Conservation (phyloP, 1,140 invertebrate genomes). For the Camponotus pennsylvanicus region DNA sequence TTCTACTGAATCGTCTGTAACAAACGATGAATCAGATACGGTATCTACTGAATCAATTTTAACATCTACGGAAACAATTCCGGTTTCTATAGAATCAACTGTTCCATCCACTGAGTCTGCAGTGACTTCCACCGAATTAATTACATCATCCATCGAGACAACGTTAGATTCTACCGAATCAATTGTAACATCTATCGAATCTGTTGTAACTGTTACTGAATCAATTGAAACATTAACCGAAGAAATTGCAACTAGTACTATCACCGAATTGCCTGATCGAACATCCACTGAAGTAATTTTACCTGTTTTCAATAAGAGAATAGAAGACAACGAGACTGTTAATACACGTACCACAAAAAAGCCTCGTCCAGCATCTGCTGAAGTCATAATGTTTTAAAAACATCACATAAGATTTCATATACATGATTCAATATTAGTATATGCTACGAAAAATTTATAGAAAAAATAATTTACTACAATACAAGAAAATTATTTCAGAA, state of each 20-base stretch:
- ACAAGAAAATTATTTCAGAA: neutral
- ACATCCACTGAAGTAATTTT: constrained; percentile 4
- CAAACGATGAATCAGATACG: constrained; percentile 4
- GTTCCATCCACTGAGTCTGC: neutral
- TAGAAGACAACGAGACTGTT: constrained; percentile 52
- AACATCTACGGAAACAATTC: constrained; percentile 1
- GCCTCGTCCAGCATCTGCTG: constrained; percentile 58
- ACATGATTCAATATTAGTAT: neutral
- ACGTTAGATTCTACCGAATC: neutral
- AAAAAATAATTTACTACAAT: neutral
- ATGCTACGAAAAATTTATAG: neutral
- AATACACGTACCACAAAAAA: neutral
- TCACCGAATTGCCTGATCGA: neutral
- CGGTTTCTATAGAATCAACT: neutral
- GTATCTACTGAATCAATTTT: neutral
- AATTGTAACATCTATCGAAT: constrained; percentile 19
- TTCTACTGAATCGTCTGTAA: constrained; percentile 5
- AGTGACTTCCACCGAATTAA: neutral
- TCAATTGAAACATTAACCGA: neutral
- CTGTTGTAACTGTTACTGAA: neutral
- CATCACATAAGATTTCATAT: neutral
- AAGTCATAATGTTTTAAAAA: constrained; percentile 63
- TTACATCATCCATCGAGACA: neutral
- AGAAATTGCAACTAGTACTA: constrained; percentile 14
- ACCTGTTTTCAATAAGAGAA: constrained; percentile 19